Evolutionary conservation across 1,140 invertebrate genomes (phyloP).

Genomic region (Oedothorax gibbosus): DNA sequence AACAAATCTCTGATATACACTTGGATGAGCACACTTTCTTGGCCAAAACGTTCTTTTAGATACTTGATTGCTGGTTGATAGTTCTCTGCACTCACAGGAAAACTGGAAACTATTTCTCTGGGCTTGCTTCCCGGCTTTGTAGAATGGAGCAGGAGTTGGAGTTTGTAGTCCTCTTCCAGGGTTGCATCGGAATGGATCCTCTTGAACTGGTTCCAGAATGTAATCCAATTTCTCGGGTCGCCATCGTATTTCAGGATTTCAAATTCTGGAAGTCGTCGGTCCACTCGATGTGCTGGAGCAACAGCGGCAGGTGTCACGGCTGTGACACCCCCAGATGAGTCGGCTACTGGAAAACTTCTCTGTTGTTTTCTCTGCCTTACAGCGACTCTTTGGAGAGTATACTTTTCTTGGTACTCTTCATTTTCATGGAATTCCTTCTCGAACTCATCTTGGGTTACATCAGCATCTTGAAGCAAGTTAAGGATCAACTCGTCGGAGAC

Average conservation of each 20-base stretch:
- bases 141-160: too few species aligned
- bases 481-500: not conserved
- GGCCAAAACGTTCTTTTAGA: constrained; percentile 5
- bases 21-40: constrained; percentile 16
- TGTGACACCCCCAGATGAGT: too few species aligned
- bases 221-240: not conserved
- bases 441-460: not conserved
- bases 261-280: not conserved
- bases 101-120: not conserved
- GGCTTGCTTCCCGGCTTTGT: not conserved
- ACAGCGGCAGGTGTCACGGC: too few species aligned
- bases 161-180: too few species aligned
- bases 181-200: too few species aligned
- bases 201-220: too few species aligned
- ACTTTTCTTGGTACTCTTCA: too few species aligned
- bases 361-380: too few species aligned
- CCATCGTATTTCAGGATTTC: not conserved
- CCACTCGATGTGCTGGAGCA: not conserved
- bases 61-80: not conserved
- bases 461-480: not conserved
- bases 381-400: too few species aligned
- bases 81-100: too few species aligned
- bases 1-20: constrained; percentile 2
- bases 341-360: too few species aligned
- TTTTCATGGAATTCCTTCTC: too few species aligned